Evolutionary conservation across 2,113 vertebrate genomes (phyloP), one percentile per base, ranked within the genome.

Genomic region (Brachyistius frenatus): DNA sequence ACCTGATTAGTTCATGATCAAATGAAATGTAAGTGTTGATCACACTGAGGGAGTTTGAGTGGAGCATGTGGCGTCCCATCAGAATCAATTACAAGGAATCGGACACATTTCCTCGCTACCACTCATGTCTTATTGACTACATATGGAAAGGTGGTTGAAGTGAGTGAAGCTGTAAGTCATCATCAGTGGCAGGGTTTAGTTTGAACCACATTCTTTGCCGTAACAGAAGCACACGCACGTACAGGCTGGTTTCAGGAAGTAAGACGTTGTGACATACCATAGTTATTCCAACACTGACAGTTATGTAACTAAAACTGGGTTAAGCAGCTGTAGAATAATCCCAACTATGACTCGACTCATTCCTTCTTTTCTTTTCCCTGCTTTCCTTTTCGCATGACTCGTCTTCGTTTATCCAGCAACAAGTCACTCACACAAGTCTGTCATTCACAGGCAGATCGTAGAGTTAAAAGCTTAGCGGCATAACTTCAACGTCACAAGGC

Each of bases 371-470:
- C 68, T 77, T 78, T 10, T 32, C 36, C 63, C 54, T 5, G 56
- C 80, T 87, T 88, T 80, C 72, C 77, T 80, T 86, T 77, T 87
- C 41, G 7, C 86, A 75, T 88, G 83, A 91, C 81, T 85, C 37
- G 81, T 78, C 80, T 90, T 78, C 92, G 85, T 94, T 93, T 91
- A 93, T 76, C 80, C 83, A 88, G 89, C 85, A 93, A 89, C 87
- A 87, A 55, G 73, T 78, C 83, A 56, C 56, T 83, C 72, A 35
- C 68, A 62, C 85, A 76, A 37, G 64, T 85, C 80, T 73, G 78
- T 85, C 84, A 69, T 71, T 84, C 65, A 49, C n/a, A 0, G 57
- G 47, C 75, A 58, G 66, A 81, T 74, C 13, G 57, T 44, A 16
- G 76, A 65, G 78, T 84, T 85, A 73, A 88, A 79, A 77, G 83